phyloP scores from a whole-genome alignment of 2,113 vertebrate genomes.

The Saimiri boliviensis region DNA sequence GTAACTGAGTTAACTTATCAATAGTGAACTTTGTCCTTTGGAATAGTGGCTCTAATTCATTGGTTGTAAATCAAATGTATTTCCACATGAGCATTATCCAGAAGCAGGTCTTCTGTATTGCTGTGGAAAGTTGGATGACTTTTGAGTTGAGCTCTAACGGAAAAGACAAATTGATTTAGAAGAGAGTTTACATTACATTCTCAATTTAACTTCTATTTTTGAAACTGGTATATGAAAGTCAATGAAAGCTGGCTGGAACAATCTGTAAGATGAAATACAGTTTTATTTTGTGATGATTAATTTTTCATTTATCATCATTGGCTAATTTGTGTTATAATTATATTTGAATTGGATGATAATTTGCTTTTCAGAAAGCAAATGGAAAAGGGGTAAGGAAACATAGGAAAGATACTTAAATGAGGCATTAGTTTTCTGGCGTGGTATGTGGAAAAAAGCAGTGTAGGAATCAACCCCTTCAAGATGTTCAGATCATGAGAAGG shows the following conservation, averaged over 20 bases:
- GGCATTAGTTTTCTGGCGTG: conserved; percentile 71
- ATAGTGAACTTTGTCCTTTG: conserved; percentile 64
- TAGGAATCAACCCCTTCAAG: conserved; percentile 58
- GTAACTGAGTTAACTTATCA: conserved; percentile 23
- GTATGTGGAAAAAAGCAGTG: conserved; percentile 71
- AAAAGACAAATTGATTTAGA: conserved; percentile 77
- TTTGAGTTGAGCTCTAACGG: conserved; percentile 60
- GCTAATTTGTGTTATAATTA: conserved; percentile 73
- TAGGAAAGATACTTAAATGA: conserved; percentile 77
- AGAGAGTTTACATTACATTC: conserved; percentile 71
- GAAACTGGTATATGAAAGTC: conserved; percentile 67
- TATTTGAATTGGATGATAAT: conserved; percentile 73
- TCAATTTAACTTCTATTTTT: conserved; percentile 76
- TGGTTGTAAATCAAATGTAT: conserved; percentile 66
- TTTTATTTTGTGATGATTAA: conserved; percentile 69
- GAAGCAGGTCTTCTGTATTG: conserved; percentile 61
- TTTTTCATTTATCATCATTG: conserved; percentile 69
- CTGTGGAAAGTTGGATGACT: conserved; percentile 74
- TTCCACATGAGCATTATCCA: conserved; percentile 60
- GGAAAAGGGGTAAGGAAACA: conserved; percentile 71
- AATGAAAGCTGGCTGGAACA: conserved; percentile 66
- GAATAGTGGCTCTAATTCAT: neutral
- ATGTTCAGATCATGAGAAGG: conserved; percentile 67
- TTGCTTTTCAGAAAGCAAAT: conserved; percentile 72
- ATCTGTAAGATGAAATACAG: conserved; percentile 63